phyloP scores from a whole-genome alignment of 2,113 vertebrate genomes.

The Xiphophorus hellerii region DNA sequence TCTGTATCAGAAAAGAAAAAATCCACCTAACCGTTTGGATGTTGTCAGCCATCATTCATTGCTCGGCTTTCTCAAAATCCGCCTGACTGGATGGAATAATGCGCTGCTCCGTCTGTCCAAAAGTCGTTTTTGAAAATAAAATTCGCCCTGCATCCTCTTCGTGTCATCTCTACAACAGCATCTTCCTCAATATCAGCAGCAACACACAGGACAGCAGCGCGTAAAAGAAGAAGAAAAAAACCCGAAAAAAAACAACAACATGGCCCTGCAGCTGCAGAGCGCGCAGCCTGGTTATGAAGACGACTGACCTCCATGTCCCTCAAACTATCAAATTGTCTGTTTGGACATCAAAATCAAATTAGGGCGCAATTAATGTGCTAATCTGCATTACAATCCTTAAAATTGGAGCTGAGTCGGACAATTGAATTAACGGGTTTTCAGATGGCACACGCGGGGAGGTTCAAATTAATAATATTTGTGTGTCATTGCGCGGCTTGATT shows the following conservation, averaged over 20 bases:
- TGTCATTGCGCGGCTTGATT: conserved; percentile 54
- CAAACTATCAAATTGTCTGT: conserved; percentile 64
- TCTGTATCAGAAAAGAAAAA: no score
- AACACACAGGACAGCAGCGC: neutral
- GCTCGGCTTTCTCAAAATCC: no score
- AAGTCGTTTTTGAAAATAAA: no score
- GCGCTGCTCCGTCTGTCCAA: no score
- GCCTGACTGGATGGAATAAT: no score
- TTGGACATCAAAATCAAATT: conserved; percentile 72
- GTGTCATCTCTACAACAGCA: no score
- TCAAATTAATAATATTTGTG: conserved; percentile 59
- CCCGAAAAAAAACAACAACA: no score
- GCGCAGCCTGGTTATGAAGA: conserved; percentile 60
- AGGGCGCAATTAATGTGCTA: conserved; percentile 77
- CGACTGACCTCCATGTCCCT: conserved; percentile 50
- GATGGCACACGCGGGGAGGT: conserved; percentile 21
- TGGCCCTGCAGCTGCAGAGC: conserved; percentile 17
- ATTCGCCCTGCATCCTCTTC: no score
- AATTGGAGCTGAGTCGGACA: conserved; percentile 70
- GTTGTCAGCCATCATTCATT: no score
- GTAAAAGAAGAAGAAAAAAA: neutral
- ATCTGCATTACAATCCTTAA: conserved; percentile 76
- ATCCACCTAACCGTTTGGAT: no score
- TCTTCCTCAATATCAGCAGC: neutral
- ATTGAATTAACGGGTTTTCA: conserved; percentile 80